A percentile compares a stretch with the other conserved stretches of the same genome.
Conservation (phyloP, 2,797 vertebrate species). For the Limnodromus scolopaceus region DNA sequence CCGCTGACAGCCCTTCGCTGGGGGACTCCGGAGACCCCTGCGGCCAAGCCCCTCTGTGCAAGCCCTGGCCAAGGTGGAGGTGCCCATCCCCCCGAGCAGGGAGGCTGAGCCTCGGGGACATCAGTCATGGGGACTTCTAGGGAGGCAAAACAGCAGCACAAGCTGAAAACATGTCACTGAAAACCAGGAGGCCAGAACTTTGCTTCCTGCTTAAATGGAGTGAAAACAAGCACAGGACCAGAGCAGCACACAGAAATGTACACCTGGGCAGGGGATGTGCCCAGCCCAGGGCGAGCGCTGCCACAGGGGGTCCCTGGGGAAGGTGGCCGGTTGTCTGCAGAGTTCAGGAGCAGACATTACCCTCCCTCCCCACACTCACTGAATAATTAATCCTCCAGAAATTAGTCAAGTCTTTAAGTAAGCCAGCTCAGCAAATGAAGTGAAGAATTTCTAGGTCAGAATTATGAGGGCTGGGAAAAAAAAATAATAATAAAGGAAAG, state of each 20-base stretch:
- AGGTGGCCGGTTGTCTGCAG: neutral
- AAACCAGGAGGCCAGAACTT: neutral
- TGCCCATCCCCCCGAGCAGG: neutral
- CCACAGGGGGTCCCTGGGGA: neutral
- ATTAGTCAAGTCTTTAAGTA: neutral
- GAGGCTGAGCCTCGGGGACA: neutral
- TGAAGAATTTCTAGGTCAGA: constrained; percentile 46
- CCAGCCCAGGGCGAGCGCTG: neutral
- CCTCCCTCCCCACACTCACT: neutral
- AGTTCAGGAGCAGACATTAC: neutral
- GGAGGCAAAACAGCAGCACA: neutral
- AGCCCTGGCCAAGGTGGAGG: neutral
- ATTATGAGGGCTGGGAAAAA: fast-evolving
- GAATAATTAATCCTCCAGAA: constrained; percentile 27
- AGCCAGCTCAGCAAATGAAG: neutral
- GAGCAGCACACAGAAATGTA: neutral
- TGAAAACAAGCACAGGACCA: neutral
- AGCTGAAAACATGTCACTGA: neutral
- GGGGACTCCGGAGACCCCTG: neutral
- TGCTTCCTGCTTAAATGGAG: neutral
- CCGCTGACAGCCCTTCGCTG: neutral
- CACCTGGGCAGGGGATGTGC: too few relatives aligned
- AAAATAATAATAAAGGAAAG: fast-evolving
- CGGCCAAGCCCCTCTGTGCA: neutral
- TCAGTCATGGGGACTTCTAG: neutral